These are phyloP conservation scores for Hippocampus mohnikei DNA, from an alignment of 2,113 vertebrate species.

Conservation along the genomic window DNA sequence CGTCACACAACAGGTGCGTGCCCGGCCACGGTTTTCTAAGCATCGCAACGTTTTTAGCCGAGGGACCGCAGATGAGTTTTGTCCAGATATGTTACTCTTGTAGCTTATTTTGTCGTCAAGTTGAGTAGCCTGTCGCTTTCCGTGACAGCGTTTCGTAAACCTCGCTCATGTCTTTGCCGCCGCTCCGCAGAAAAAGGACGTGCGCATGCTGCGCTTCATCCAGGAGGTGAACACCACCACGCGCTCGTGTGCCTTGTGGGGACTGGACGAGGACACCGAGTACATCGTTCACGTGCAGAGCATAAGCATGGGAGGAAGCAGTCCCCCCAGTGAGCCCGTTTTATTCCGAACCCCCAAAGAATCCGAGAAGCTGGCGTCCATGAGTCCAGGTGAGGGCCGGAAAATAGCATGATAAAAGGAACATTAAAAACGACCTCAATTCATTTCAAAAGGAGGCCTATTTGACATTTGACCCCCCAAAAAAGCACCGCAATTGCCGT, in stretches of 20 bases:
- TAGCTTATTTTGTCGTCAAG: neutral
- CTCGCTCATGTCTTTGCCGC: too few species aligned
- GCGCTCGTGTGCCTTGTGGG: slow-evolving; percentile 92
- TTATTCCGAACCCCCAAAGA: slow-evolving; percentile 90
- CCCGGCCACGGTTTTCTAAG: neutral
- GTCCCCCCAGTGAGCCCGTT: slow-evolving; percentile 87
- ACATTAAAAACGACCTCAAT: neutral
- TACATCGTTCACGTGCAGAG: slow-evolving; percentile 94
- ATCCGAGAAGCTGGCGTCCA: slow-evolving; percentile 89
- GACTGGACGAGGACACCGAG: slow-evolving; percentile 93
- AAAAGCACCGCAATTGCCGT: slow-evolving; percentile 5
- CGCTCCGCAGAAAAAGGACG: slow-evolving; percentile 85
- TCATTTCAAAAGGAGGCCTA: neutral
- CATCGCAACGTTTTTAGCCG: neutral
- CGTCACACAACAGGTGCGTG: slow-evolving; percentile 93
- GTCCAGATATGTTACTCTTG: neutral
- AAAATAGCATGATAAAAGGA: neutral
- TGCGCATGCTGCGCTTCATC: slow-evolving; percentile 92
- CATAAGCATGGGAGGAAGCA: slow-evolving; percentile 91
- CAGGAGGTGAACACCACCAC: slow-evolving; percentile 98
- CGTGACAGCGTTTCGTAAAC: neutral
- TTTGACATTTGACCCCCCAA: slow-evolving; percentile 18
- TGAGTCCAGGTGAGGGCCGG: slow-evolving; percentile 81
- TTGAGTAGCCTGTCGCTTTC: neutral
- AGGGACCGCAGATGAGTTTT: too few species aligned